Conservation (phyloP, 2,888 invertebrate genomes). For the Trimorus sp. region DNA sequence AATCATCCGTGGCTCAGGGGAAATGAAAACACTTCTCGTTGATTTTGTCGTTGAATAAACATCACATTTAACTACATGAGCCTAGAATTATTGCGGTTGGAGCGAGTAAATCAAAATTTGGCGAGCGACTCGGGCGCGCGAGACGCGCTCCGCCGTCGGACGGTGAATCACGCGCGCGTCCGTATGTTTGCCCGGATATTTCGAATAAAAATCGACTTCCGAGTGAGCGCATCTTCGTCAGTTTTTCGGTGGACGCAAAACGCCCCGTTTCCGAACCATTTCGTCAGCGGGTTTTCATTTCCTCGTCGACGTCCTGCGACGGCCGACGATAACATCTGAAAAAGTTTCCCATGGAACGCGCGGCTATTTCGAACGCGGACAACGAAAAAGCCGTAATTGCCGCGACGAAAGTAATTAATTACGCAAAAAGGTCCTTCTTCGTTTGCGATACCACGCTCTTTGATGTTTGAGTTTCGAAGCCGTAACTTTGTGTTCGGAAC, state of each 20-base stretch:
- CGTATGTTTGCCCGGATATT: slow-evolving; percentile 18
- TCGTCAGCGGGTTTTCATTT: background rate
- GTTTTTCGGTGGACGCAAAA: slow-evolving; percentile 4
- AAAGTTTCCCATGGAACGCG: too few species aligned
- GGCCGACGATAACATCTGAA: background rate
- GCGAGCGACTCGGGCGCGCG: slow-evolving; percentile 51
- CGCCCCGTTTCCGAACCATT: background rate
- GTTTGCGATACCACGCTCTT: too few species aligned
- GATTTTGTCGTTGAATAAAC: slow-evolving; percentile 66
- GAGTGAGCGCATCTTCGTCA: slow-evolving; percentile 12
- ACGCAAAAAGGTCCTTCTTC: too few species aligned
- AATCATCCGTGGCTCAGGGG: slow-evolving; percentile 52
- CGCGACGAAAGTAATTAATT: too few species aligned
- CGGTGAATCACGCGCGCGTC: slow-evolving; percentile 46
- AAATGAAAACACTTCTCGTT: slow-evolving; percentile 65
- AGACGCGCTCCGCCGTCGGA: slow-evolving; percentile 59
- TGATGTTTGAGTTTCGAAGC: slow-evolving; percentile 15
- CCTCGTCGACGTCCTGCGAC: slow-evolving; percentile 18
- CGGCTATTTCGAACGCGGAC: too few species aligned
- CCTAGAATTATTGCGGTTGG: slow-evolving; percentile 67
- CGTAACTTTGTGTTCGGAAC: slow-evolving; percentile 42
- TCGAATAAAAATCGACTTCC: slow-evolving; percentile 33
- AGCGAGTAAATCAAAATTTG: slow-evolving; percentile 67
- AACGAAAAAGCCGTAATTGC: too few species aligned
- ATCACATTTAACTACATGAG: slow-evolving; percentile 66